Evolutionary conservation across 2,888 invertebrate genomes (phyloP).

Genomic region (Nephrotoma guestfalica): DNA sequence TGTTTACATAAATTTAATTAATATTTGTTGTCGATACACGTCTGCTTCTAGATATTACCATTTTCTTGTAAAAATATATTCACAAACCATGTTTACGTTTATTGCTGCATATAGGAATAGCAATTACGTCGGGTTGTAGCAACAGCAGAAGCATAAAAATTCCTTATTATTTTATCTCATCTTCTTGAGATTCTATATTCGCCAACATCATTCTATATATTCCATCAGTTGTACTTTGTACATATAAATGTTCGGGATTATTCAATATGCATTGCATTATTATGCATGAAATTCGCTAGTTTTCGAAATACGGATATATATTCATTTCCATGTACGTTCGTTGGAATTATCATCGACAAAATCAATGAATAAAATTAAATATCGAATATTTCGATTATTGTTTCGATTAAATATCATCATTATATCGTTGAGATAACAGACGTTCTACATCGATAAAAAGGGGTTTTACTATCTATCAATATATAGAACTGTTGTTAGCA

Average conservation of each 20-base stretch:
- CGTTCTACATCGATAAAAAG: too few species aligned
- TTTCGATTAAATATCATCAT: not conserved
- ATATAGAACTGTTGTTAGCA: too few species aligned
- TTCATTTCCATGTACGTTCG: not conserved
- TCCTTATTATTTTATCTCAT: not conserved
- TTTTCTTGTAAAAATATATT: not conserved
- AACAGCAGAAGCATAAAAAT: not conserved
- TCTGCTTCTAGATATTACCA: too few species aligned
- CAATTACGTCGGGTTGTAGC: not conserved
- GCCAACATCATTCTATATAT: not conserved
- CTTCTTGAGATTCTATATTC: not conserved
- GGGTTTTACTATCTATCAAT: too few species aligned
- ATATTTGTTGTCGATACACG: not conserved
- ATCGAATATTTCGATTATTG: not conserved
- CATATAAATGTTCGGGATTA: not conserved
- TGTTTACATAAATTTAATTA: not conserved
- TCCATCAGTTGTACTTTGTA: not conserved
- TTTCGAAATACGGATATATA: not conserved
- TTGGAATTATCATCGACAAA: not conserved
- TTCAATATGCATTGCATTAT: not conserved
- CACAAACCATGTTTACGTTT: not conserved
- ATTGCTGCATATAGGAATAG: not conserved
- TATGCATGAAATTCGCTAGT: not conserved
- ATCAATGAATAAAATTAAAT: not conserved
- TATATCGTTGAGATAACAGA: not conserved